Evolutionary conservation across 2,113 vertebrate genomes (phyloP).

Genomic region (Heteronetta atricapilla): DNA sequence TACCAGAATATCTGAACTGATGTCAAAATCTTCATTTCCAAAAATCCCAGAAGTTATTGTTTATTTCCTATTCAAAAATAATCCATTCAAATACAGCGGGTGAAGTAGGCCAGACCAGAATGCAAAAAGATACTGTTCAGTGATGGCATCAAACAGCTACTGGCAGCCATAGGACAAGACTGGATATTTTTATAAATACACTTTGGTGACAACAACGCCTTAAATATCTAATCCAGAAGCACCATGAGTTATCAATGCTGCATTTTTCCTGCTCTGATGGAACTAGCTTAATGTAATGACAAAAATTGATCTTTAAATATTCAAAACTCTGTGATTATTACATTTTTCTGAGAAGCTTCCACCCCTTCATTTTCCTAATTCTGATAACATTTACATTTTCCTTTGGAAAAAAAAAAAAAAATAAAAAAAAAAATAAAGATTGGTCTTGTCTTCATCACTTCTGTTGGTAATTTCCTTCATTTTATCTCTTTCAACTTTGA

Average conservation of each 20-base stretch:
- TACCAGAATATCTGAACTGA: not conserved
- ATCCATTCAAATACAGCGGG: not conserved
- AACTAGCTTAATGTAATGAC: not conserved
- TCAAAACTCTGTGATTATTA: constrained; percentile 12
- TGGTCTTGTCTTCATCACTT: not conserved
- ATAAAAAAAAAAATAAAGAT: no score
- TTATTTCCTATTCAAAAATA: not conserved
- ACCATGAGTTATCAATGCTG: not conserved
- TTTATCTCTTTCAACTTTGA: constrained; percentile 28
- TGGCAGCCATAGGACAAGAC: not conserved
- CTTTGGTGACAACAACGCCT: not conserved
- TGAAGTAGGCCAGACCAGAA: not conserved
- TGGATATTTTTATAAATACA: not conserved
- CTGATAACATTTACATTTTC: constrained; percentile 50
- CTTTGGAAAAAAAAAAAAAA: not conserved
- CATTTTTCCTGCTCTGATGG: not conserved
- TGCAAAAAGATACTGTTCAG: not conserved
- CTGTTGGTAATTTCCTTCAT: not conserved
- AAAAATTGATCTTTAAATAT: constrained; percentile 49
- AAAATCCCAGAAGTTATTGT: not conserved
- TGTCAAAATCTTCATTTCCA: not conserved
- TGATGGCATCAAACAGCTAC: not conserved
- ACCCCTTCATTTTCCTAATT: not conserved
- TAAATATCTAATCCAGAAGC: not conserved
- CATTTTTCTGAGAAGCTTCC: not conserved